These are phyloP conservation scores for Pseudopipra pipra DNA, from an alignment of 2,113 vertebrate species.

Conservation along the genomic window DNA sequence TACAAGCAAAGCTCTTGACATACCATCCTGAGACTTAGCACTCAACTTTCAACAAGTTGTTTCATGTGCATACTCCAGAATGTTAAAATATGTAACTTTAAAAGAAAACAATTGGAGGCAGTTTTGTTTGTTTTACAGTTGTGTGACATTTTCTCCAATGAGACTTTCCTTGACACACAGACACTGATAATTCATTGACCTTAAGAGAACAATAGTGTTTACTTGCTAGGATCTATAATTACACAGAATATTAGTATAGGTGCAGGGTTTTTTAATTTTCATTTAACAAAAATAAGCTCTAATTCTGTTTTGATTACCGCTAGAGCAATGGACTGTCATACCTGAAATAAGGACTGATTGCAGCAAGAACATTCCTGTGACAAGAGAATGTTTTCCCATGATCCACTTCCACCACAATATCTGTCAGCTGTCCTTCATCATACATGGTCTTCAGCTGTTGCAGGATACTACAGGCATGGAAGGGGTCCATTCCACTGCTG, in stretches of 20 bases:
- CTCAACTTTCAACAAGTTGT: not conserved
- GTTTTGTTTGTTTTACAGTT: not conserved
- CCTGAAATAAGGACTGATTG: conserved; percentile 97
- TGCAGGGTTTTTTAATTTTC: not conserved
- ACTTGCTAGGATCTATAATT: not conserved
- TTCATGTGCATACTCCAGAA: not conserved
- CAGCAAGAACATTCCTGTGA: conserved; percentile 97
- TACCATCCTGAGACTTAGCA: not conserved
- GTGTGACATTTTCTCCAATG: not conserved
- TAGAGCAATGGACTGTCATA: not conserved
- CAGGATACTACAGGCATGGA: conserved; percentile 95
- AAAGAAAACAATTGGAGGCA: not conserved
- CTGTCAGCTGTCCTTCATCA: conserved; percentile 95
- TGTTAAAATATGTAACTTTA: not conserved
- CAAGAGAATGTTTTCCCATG: conserved; percentile 95
- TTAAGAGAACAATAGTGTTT: not conserved
- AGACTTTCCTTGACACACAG: not conserved
- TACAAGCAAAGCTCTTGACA: not conserved
- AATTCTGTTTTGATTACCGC: not conserved
- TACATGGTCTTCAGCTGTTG: conserved; percentile 97
- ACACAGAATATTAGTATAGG: not conserved
- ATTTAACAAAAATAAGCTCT: not conserved
- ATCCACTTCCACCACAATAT: conserved; percentile 98
- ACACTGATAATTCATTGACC: not conserved
- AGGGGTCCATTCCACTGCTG: conserved; percentile 87